Evolutionary conservation across 2,888 invertebrate genomes (phyloP).

Genomic region (Mythimna impura): DNA sequence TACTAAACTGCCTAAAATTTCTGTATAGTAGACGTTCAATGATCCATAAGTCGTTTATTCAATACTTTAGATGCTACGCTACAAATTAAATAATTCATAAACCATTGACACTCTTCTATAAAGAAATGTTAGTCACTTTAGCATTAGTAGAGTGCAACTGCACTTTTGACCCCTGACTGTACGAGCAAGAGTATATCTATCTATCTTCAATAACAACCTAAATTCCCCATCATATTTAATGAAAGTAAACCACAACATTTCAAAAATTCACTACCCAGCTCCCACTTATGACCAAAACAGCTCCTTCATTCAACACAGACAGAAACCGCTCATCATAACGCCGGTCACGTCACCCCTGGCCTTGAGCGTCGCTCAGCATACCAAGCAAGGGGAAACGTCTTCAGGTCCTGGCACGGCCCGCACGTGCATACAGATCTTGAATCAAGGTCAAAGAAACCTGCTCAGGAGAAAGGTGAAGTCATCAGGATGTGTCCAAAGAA

Average conservation of each 20-base stretch:
- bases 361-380: constrained; percentile 61
- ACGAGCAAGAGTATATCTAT: too few species aligned
- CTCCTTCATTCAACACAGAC: constrained; percentile 10
- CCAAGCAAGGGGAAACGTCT: constrained; percentile 63
- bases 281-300: constrained; percentile 39
- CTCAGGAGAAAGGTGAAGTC: constrained; percentile 63
- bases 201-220: too few species aligned
- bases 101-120: too few species aligned
- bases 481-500: constrained; percentile 59
- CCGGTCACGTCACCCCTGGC: constrained; percentile 48
- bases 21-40: too few species aligned
- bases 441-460: constrained; percentile 59
- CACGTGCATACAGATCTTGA: constrained; percentile 41
- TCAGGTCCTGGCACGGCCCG: constrained; percentile 49
- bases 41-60: too few species aligned
- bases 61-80: too few species aligned
- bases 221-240: not conserved
- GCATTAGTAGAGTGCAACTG: too few species aligned
- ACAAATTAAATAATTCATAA: too few species aligned
- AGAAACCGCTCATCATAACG: constrained; percentile 32
- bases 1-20: too few species aligned
- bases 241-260: constrained; percentile 4
- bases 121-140: too few species aligned
- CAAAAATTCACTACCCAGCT: constrained; percentile 10
- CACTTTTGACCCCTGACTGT: too few species aligned